Conservation (phyloP, 1,140 invertebrate species). For the Pollicipes pollicipes region DNA sequence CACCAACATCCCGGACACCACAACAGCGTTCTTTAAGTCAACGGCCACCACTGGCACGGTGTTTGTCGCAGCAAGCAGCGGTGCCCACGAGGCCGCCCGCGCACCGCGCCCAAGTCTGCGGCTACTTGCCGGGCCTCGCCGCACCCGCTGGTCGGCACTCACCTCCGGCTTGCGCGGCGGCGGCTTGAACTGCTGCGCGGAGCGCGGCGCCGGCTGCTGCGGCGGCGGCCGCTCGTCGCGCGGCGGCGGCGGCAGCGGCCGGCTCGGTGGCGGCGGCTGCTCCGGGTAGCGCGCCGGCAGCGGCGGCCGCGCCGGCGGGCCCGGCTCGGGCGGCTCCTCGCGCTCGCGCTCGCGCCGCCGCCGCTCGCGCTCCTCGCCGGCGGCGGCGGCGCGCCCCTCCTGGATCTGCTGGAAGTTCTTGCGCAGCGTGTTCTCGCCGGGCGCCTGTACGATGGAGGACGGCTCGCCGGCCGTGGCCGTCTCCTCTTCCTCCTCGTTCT, state of each 20-base stretch:
- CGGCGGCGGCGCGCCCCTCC: conserved; percentile 22
- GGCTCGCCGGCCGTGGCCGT: conserved; percentile 65
- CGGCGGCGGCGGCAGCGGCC: conserved; percentile 53
- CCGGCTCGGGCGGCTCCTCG: conserved; percentile 46
- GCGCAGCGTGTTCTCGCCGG: conserved; percentile 74
- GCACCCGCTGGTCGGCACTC: conserved; percentile 41
- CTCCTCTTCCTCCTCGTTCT: conserved; percentile 58
- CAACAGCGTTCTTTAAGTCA: too few species aligned
- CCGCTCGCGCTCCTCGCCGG: conserved; percentile 8
- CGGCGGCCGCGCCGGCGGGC: conserved; percentile 65
- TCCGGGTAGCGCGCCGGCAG: conserved; percentile 8
- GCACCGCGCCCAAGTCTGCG: too few species aligned
- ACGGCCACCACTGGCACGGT: too few species aligned
- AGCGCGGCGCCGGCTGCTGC: background rate
- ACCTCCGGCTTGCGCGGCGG: conserved; percentile 65
- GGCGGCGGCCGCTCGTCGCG: conserved; percentile 56
- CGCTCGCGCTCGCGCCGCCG: conserved; percentile 40
- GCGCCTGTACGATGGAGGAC: conserved; percentile 71
- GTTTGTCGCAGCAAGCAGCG: too few species aligned
- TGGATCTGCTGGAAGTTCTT: conserved; percentile 95
- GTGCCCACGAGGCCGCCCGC: too few species aligned
- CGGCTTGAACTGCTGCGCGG: conserved; percentile 6
- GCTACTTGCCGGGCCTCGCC: too few species aligned
- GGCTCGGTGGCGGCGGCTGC: conserved; percentile 42
- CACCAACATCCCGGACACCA: too few species aligned